Evolutionary conservation across 2,888 invertebrate species (phyloP), one percentile per base, ranked within the genome.

Genomic region (Cephus pulcher): DNA sequence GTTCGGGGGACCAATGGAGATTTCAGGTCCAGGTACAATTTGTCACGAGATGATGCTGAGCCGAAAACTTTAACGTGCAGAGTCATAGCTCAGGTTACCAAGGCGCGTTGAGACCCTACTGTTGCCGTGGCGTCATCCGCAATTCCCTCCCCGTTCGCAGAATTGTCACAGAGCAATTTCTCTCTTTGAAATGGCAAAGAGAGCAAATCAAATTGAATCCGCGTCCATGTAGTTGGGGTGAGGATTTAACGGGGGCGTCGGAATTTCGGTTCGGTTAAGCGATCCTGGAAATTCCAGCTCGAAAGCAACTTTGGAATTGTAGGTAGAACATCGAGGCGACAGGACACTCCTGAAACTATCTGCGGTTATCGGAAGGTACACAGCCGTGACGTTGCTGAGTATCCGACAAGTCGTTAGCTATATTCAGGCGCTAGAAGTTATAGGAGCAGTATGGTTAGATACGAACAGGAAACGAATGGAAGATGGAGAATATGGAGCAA

Each of bases 21-120:
- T 86, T 84, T 82, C 78, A 79, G 81, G 30, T 30, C 69, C 35
- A 75, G 56, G 82, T 76, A 84, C 86, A 87, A 88, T 89, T 89
- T 89, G 88, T 89, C 89, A 89, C 86, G 82, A 77, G 82, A 78
- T 82, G 87, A 87, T 88, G 83, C 85, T 86, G 86, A 88, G 85
- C 86, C 83, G 86, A 82, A 86, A 87, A 86, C 86, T 86, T 86
- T 82, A 76, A 78, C 81, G 80, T 83, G 83, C 82, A 84, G 82
- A 83, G 84, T 86, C 87, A 83, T 84, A 84, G 86, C 84, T 85
- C 84, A 83, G 86, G 85, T 80, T 82, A 80, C 80, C 15, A 70
- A 30, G 70, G 1, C 30, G 15, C 70, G 70, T 70, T 2, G 30
- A 30, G 70, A 4, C 6, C 1, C 11, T 4, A 30, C 6, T 1